Percentiles rank a stretch among this genome's conserved stretches.
These are phyloP conservation scores for Pseudomyrmex gracilis DNA, from an alignment of 1,140 invertebrate genomes.

Conservation along the genomic window DNA sequence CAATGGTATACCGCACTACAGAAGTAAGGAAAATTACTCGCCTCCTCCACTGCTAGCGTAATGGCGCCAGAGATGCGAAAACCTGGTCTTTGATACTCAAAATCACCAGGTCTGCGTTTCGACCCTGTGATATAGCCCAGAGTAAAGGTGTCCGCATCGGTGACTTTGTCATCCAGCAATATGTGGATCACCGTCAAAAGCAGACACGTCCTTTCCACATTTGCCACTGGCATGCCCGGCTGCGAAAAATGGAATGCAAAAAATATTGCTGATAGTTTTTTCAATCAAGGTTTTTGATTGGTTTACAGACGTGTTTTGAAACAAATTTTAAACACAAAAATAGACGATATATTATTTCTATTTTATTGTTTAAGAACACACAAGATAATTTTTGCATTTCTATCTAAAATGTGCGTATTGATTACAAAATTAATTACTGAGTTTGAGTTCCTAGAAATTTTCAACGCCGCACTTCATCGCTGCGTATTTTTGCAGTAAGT, in stretches of 20 bases:
- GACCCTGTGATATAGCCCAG: slow-evolving; percentile 93
- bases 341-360: background rate
- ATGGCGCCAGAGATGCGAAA: slow-evolving; percentile 93
- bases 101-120: slow-evolving; percentile 90
- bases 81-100: slow-evolving; percentile 92
- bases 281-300: no score
- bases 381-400: background rate
- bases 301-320: background rate
- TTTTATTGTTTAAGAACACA: background rate
- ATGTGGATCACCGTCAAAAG: slow-evolving; percentile 76
- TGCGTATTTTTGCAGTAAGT: background rate
- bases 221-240: slow-evolving; percentile 76
- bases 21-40: slow-evolving; percentile 59
- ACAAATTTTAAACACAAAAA: background rate
- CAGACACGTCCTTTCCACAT: slow-evolving; percentile 75
- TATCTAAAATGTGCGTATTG: background rate
- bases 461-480: no score
- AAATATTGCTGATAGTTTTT: background rate
- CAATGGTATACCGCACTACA: background rate
- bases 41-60: slow-evolving; percentile 91
- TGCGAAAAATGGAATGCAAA: slow-evolving; percentile 13
- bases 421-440: background rate
- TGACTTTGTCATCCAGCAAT: slow-evolving; percentile 67
- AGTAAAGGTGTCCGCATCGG: slow-evolving; percentile 84
- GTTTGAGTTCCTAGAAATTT: no score